Percentiles rank a stretch among this genome's conserved stretches.
phyloP scores from a whole-genome alignment of 2,888 invertebrate genomes.

The Erebia palarica region DNA sequence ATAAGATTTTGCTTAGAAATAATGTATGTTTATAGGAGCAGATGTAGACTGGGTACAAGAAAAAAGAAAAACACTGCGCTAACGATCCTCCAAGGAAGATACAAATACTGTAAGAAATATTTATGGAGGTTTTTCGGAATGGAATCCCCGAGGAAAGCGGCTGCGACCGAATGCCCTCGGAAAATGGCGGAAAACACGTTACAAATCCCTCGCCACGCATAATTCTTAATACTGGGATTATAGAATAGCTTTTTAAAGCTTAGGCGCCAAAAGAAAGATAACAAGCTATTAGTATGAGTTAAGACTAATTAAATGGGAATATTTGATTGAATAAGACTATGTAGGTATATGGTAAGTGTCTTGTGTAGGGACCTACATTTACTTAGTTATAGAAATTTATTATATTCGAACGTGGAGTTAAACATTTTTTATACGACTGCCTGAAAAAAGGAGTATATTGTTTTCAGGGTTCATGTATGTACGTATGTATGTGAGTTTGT shows the following conservation, averaged over 20 bases:
- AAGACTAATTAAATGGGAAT: slow-evolving; percentile 6
- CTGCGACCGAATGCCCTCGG: slow-evolving; percentile 64
- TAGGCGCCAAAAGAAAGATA: slow-evolving; percentile 76
- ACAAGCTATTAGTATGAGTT: slow-evolving; percentile 68
- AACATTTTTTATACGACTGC: too few relatives aligned
- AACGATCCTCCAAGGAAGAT: slow-evolving; percentile 80
- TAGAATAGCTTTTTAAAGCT: slow-evolving; percentile 75
- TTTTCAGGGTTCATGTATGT: too few relatives aligned
- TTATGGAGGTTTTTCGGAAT: slow-evolving; percentile 81
- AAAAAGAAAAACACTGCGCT: slow-evolving; percentile 74
- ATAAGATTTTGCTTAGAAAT: slow-evolving; percentile 25
- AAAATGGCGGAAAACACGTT: slow-evolving; percentile 77
- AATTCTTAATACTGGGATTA: slow-evolving; percentile 78
- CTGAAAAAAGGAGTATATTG: too few relatives aligned
- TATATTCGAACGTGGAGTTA: too few relatives aligned
- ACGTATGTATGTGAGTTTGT: too few relatives aligned
- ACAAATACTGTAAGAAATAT: slow-evolving; percentile 82
- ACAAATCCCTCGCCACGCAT: slow-evolving; percentile 76
- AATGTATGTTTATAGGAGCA: slow-evolving; percentile 49
- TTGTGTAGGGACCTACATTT: too few relatives aligned
- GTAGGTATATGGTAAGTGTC: background rate
- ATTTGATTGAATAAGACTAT: background rate
- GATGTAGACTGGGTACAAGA: slow-evolving; percentile 61
- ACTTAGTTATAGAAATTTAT: too few relatives aligned
- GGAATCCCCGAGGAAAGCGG: slow-evolving; percentile 71